These are phyloP conservation scores for Coreoperca whiteheadi DNA, from an alignment of 2,113 vertebrate genomes.

Conservation along the genomic window DNA sequence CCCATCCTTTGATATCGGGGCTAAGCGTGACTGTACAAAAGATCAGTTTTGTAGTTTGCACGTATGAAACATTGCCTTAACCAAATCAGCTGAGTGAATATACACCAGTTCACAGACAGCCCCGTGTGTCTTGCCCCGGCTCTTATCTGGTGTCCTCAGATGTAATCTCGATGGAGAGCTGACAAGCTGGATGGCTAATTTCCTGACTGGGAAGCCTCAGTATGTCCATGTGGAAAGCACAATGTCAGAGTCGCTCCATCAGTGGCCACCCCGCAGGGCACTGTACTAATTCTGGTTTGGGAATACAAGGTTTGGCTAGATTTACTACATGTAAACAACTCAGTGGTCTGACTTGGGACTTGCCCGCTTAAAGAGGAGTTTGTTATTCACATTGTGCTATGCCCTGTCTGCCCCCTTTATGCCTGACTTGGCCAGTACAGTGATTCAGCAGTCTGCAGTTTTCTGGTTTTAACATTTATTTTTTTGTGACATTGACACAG, in stretches of 20 bases:
- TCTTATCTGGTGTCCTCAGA: slow-evolving; percentile 54
- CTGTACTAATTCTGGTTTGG: slow-evolving; percentile 36
- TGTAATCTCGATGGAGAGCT: slow-evolving; percentile 59
- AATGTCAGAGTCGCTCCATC: slow-evolving; percentile 57
- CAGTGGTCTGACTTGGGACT: slow-evolving; percentile 26
- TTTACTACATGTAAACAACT: slow-evolving; percentile 54
- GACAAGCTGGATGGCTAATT: slow-evolving; percentile 58
- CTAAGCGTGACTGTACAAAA: not conserved
- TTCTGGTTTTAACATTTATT: not conserved
- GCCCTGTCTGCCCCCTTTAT: not conserved
- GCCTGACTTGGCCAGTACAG: slow-evolving; percentile 18
- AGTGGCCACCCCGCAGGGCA: slow-evolving; percentile 41
- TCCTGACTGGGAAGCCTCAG: slow-evolving; percentile 56
- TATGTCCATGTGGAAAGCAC: slow-evolving; percentile 37
- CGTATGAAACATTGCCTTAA: slow-evolving; percentile 12
- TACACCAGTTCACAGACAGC: slow-evolving; percentile 11
- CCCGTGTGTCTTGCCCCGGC: slow-evolving; percentile 13
- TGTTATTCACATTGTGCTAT: slow-evolving; percentile 9
- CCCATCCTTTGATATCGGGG: not conserved
- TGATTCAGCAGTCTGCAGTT: not conserved
- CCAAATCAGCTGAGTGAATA: slow-evolving; percentile 17
- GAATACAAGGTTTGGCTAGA: slow-evolving; percentile 52
- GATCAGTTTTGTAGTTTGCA: not conserved
- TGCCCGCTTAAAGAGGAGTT: slow-evolving; percentile 5
- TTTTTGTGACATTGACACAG: not conserved